A percentile compares a stretch with the other conserved stretches of the same genome.
phyloP scores from a whole-genome alignment of 1,140 invertebrate genomes.

The Dendrolimus kikuchii region DNA sequence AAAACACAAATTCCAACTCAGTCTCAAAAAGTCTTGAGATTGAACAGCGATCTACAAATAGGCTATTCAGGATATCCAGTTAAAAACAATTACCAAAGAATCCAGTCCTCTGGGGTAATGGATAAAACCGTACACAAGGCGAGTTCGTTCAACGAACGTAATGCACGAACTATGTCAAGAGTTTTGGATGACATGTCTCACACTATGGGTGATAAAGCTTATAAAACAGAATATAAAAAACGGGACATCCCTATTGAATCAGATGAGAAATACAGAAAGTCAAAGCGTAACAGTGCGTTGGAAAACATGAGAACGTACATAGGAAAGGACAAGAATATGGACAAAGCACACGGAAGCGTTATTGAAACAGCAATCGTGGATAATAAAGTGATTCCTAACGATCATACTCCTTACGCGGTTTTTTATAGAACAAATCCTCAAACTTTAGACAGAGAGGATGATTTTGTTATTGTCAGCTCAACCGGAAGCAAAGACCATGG shows the following conservation, averaged over 20 bases:
- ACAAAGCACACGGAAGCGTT: slow-evolving; percentile 8
- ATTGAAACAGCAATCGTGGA: slow-evolving; percentile 21
- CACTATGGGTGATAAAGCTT: slow-evolving; percentile 6
- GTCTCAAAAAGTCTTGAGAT: slow-evolving; percentile 15
- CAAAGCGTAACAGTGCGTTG: slow-evolving; percentile 10
- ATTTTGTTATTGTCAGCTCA: slow-evolving; percentile 11
- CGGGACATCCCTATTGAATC: slow-evolving; percentile 7
- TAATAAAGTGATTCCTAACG: slow-evolving; percentile 18
- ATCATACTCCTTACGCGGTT: slow-evolving; percentile 32
- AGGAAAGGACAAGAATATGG: slow-evolving; percentile 15
- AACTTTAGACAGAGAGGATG: slow-evolving; percentile 17
- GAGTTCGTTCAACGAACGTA: slow-evolving; percentile 17
- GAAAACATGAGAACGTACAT: slow-evolving; percentile 23
- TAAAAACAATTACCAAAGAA: slow-evolving; percentile 9
- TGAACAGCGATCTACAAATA: slow-evolving; percentile 15
- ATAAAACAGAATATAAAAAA: slow-evolving; percentile 15
- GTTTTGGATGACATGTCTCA: slow-evolving; percentile 18
- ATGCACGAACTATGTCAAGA: slow-evolving; percentile 12
- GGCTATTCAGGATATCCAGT: slow-evolving; percentile 6
- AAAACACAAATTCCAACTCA: slow-evolving; percentile 18
- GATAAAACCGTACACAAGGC: slow-evolving; percentile 25
- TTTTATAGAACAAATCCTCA: slow-evolving; percentile 40
- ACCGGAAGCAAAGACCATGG: slow-evolving; percentile 4
- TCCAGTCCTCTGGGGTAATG: slow-evolving; percentile 10
- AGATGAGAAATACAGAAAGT: slow-evolving; percentile 5